Evolutionary conservation across 2,113 vertebrate genomes (phyloP), one percentile per base, ranked within the genome.

Genomic region (Anoplopoma fimbria): DNA sequence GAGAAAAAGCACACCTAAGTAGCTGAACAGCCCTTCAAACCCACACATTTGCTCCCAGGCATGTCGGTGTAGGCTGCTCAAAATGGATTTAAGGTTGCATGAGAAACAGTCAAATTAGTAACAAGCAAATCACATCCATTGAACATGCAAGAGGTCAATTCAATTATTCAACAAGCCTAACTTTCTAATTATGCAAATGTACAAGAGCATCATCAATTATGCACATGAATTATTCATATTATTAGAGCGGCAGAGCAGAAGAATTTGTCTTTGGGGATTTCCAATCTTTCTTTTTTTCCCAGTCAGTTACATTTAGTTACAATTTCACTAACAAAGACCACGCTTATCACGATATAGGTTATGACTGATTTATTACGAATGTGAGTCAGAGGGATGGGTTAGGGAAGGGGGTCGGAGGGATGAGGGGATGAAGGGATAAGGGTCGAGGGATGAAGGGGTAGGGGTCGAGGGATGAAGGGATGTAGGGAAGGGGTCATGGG

Each of bases 1-100:
- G 85, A 77, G 79, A 76, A 82, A 88, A 88, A 67, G 65, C 42
- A 40, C 62, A 81, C 60, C 33, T 12, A 13, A 83, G 57, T 38
- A 69, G 25, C 25, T 53, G 29, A 19, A 58, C 47, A 79, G 71
- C 25, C 49, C 74, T 63, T 79, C 53, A 74, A 82, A 57, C 77
- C 77, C 74, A 81, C 67, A 73, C 75, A 57, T 25, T 49, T 0
- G 3, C 73, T 76, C 38, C 58, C 64, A 67, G 53, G 47, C 45
- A 17, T 42, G 23, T 57, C 34, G 36, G 38, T 19, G 1, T 12
- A 31, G 27, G 27, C 27, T 4, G 27, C 6, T 69, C 25, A 17
- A 61, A 75, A 64, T 23, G 13, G n/a, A 74, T 55, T 21, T 31
- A 17, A 45, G 17, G 53, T 73, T 65, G 33, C 45, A 53, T 34